Base-by-base conservation (phyloP, 2,113 vertebrate species). In the Xyliphius kryptos region DNA sequence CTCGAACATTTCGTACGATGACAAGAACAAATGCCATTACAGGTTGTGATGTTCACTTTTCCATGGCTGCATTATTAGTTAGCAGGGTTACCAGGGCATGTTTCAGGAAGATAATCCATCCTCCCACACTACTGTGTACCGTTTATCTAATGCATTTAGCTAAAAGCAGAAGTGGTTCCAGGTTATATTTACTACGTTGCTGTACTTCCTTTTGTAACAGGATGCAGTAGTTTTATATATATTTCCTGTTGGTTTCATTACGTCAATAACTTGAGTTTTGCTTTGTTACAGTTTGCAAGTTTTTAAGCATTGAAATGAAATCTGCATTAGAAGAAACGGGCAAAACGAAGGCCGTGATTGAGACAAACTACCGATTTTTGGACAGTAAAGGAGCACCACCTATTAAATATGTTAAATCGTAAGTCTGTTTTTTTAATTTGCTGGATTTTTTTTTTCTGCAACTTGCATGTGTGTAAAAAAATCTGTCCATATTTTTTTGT, bases 361-460 rank as follows among this genome's bases (percentile, higher is more conserved):
- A 90, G 69, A 93, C 87, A 0, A 95, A 91, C 70, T 99, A 98
- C 0, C 84, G 88, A 71, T 94, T 93, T 78, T 81, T 99, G 69
- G 93, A 96, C 0, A 82, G 83, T 69, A 97, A 93, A 71, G 87
- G 89, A 2, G 81, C 91, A 0, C 86, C 89, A 0, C 90, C 91
- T 0, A 86, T 97, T 77, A 94, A 93, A 82, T 99, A 98, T 68
- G 89, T 88, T 0, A 94, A 97, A 76, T 99, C 96, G 95, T 98
- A 84, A 94, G 96, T 91, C 14, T 65, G 10, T 50, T 36, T 56
- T 49, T 10, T 22, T 16, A n/a, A 32, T 1, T 32, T 32, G 26
- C 26, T 32, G n/a, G n/a, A n/a, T n/a, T n/a, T n/a, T n/a, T n/a
- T n/a, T n/a, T n/a, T n/a, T n/a, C n/a, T n/a, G n/a, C n/a, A n/a